Conservation (phyloP, 2,797 vertebrate species). For the Onychomys arenicola region DNA sequence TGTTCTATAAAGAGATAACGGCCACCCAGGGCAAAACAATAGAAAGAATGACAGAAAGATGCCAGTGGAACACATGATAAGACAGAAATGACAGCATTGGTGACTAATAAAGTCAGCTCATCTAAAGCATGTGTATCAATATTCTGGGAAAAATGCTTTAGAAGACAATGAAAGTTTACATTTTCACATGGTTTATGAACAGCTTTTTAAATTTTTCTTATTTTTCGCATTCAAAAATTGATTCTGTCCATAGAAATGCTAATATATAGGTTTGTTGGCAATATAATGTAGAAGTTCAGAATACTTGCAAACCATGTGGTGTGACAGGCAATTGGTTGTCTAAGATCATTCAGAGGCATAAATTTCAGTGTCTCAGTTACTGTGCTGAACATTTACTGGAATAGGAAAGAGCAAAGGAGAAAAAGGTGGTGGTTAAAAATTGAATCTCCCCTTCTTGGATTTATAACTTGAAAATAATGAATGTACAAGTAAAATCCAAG, state of each 20-base stretch:
- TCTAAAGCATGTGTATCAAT: neutral
- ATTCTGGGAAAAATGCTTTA: neutral
- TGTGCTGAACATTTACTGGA: neutral
- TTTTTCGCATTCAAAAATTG: neutral
- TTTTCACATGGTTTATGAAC: neutral
- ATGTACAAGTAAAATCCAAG: neutral
- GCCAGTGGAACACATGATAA: neutral
- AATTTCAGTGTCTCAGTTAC: neutral
- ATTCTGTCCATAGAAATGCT: neutral
- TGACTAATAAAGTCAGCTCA: neutral
- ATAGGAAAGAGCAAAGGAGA: neutral
- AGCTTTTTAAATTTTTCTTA: neutral
- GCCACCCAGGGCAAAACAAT: neutral
- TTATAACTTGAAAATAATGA: neutral
- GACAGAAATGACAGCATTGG: neutral
- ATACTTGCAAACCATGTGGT: fast-evolving
- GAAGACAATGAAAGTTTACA: neutral
- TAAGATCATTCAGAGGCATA: neutral
- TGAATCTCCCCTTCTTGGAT: neutral
- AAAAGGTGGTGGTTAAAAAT: neutral
- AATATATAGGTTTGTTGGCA: neutral
- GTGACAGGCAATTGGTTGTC: neutral
- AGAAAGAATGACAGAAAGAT: neutral
- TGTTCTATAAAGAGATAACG: neutral
- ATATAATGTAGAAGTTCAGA: neutral